These are phyloP conservation scores for Zaprionus lineosus DNA, from an alignment of 2,888 invertebrate species.

Conservation along the genomic window DNA sequence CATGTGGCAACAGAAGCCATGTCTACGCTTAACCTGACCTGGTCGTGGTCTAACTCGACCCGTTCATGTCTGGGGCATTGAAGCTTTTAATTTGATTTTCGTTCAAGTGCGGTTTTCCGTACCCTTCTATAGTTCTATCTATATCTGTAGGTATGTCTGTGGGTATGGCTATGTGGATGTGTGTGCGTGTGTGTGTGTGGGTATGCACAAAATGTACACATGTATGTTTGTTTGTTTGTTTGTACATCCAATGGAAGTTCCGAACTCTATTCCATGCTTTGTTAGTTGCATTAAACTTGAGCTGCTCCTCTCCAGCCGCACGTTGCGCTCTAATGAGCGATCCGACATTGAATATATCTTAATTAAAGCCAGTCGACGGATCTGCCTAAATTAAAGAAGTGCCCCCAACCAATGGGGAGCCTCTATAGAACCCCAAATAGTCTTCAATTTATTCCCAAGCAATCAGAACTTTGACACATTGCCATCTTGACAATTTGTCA, in stretches of 20 bases:
- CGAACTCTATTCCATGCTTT: conserved; percentile 47
- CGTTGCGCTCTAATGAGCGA: conserved; percentile 53
- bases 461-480: too few species aligned
- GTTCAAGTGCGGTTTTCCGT: conserved; percentile 78
- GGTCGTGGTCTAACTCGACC: conserved; percentile 39
- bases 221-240: conserved; percentile 5
- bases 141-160: conserved; percentile 8
- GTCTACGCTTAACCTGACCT: conserved; percentile 49
- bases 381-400: too few species aligned
- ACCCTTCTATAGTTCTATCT: conserved; percentile 8
- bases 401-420: background rate
- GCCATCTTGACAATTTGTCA: too few species aligned
- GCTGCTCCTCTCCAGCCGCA: conserved; percentile 17
- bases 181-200: conserved; percentile 14
- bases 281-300: conserved; percentile 39
- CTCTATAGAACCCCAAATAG: too few species aligned
- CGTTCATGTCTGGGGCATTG: conserved; percentile 65
- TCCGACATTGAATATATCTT: conserved; percentile 36
- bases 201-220: background rate
- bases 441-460: too few species aligned
- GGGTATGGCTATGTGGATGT: background rate
- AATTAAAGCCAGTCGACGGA: conserved; percentile 42
- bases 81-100: conserved; percentile 79
- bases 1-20: conserved; percentile 61
- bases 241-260: conserved; percentile 17